These are phyloP conservation scores for Brachionus sp. DNA, from an alignment of 1,140 invertebrate genomes.

Conservation along the genomic window DNA sequence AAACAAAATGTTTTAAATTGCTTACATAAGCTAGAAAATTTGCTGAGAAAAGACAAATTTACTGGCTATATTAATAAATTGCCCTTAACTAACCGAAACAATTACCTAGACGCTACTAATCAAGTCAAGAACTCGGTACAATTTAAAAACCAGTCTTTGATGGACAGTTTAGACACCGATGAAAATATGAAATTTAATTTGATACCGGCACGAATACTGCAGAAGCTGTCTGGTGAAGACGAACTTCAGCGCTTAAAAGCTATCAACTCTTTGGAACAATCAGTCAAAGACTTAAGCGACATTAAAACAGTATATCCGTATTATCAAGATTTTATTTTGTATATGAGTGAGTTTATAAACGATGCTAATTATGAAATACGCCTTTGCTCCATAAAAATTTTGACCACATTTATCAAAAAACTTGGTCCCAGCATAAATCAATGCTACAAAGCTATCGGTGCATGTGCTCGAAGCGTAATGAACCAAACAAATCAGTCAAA, in stretches of 20 bases:
- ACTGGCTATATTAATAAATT: slow-evolving; percentile 48
- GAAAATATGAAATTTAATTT: slow-evolving; percentile 52
- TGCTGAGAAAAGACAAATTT: slow-evolving; percentile 47
- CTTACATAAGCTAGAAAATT: slow-evolving; percentile 10
- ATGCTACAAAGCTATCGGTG: slow-evolving; percentile 55
- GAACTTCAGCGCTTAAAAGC: slow-evolving; percentile 56
- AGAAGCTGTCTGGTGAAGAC: slow-evolving; percentile 56
- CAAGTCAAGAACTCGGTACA: neutral
- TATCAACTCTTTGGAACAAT: slow-evolving; percentile 55
- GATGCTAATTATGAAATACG: slow-evolving; percentile 65
- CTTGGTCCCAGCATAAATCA: slow-evolving; percentile 52
- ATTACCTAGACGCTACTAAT: slow-evolving; percentile 49
- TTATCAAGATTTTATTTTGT: slow-evolving; percentile 66
- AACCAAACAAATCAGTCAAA: slow-evolving; percentile 64
- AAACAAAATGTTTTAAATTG: slow-evolving; percentile 17
- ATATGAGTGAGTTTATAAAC: slow-evolving; percentile 63
- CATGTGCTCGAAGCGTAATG: slow-evolving; percentile 61
- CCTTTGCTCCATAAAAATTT: slow-evolving; percentile 63
- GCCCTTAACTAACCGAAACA: slow-evolving; percentile 51
- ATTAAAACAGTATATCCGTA: slow-evolving; percentile 62
- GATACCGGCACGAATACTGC: slow-evolving; percentile 57
- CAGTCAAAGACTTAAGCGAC: slow-evolving; percentile 51
- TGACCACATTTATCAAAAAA: slow-evolving; percentile 59
- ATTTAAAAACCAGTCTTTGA: slow-evolving; percentile 47
- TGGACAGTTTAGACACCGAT: neutral